phyloP scores from a whole-genome alignment of 2,113 vertebrate genomes.

The Probosciger aterrimus region DNA sequence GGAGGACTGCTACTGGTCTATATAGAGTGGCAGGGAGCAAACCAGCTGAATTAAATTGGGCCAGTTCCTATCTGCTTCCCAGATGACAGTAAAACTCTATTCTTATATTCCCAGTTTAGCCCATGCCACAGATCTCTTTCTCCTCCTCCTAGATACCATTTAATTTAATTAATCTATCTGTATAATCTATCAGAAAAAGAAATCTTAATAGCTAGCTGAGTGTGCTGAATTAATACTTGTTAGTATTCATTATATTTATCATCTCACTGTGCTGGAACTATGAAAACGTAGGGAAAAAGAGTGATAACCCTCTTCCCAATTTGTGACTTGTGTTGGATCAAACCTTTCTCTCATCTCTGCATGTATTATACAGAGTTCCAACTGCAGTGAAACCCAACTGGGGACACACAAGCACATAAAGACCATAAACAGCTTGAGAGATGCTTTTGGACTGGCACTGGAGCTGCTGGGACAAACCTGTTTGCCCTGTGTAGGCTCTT shows the following conservation, averaged over 20 bases:
- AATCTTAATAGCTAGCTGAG: not conserved
- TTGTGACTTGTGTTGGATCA: rapidly evolving
- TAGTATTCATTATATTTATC: not conserved
- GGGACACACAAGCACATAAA: not conserved
- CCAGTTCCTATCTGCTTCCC: not conserved
- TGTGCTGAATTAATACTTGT: not conserved
- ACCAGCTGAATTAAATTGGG: not conserved
- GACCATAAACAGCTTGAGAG: not conserved
- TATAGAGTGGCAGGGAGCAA: not conserved
- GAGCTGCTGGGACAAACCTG: not conserved
- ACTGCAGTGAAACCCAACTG: rapidly evolving
- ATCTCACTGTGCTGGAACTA: not conserved
- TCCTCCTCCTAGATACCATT: not conserved
- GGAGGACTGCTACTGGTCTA: not conserved
- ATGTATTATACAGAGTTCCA: not conserved
- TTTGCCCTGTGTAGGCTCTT: not conserved
- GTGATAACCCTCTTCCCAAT: not conserved
- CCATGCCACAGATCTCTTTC: not conserved
- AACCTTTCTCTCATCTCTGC: not conserved
- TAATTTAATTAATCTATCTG: not conserved
- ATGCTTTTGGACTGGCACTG: not conserved
- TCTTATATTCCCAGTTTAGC: not conserved
- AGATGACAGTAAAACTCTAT: not conserved
- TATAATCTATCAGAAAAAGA: not conserved
- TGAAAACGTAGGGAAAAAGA: not conserved